Percentiles rank a stretch among this genome's conserved stretches.
Conservation (phyloP, 2,888 invertebrate species). For the Drosophila peninsularis region DNA sequence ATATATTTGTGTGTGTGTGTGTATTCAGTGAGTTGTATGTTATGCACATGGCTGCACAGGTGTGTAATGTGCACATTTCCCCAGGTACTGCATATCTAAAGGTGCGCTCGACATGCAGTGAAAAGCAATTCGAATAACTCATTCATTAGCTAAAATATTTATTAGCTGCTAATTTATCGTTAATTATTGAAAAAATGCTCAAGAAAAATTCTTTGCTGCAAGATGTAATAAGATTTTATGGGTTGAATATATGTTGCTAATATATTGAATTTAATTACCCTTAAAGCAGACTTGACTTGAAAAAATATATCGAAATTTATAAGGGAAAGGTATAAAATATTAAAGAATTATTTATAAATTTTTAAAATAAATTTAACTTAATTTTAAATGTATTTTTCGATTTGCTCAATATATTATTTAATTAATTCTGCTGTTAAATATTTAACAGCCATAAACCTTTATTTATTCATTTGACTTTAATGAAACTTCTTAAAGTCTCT, state of each 20-base stretch:
- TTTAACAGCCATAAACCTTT: no score
- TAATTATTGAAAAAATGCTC: background rate
- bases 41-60: slow-evolving; percentile 30
- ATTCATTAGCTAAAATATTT: slow-evolving; percentile 6
- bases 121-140: slow-evolving; percentile 2
- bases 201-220: no score
- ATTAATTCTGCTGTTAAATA: background rate
- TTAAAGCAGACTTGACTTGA: no score
- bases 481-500: no score
- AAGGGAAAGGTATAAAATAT: no score
- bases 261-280: background rate
- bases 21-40: slow-evolving; percentile 11
- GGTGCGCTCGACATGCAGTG: background rate
- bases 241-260: background rate
- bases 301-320: no score
- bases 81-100: slow-evolving; percentile 7
- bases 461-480: no score
- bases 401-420: no score
- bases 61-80: slow-evolving; percentile 23
- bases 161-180: background rate
- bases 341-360: no score
- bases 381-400: no score
- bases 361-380: no score
- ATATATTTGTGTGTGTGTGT: background rate
- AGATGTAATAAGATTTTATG: background rate